Evolutionary conservation across 2,888 invertebrate genomes (phyloP).

Genomic region (Agrotis segetum): DNA sequence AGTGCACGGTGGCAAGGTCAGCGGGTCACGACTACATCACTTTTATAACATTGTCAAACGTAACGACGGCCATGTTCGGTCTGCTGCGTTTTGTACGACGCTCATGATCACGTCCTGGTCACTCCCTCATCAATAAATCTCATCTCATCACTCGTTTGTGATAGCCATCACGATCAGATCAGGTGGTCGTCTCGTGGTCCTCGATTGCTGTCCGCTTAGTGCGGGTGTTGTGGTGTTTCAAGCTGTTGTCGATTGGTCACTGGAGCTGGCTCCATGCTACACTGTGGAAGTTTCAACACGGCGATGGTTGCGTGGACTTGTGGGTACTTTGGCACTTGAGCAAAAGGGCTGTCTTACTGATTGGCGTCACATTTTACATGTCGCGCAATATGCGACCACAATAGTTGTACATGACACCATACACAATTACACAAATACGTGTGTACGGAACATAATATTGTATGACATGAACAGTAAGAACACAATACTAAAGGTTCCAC

Average conservation of each 20-base stretch:
- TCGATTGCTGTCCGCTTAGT: no score
- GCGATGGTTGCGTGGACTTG: neutral
- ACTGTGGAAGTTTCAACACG: neutral
- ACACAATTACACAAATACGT: neutral
- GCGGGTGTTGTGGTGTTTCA: neutral
- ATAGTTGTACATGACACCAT: constrained; percentile 2
- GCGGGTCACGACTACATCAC: neutral
- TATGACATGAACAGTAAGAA: neutral
- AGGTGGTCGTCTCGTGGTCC: neutral
- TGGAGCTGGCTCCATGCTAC: neutral
- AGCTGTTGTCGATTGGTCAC: no score
- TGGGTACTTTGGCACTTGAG: neutral
- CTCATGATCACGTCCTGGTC: neutral
- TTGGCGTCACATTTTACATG: neutral
- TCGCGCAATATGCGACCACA: constrained; percentile 7
- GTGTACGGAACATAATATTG: neutral
- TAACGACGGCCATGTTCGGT: no score
- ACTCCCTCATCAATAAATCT: neutral
- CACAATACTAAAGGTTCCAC: constrained; percentile 11
- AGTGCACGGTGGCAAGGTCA: constrained; percentile 15
- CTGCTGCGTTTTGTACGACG: neutral
- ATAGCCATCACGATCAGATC: neutral
- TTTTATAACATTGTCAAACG: neutral
- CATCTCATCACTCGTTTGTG: neutral
- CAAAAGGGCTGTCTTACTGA: neutral